Evolutionary conservation across 2,113 vertebrate genomes (phyloP).

Genomic region (Neotoma lepida): DNA sequence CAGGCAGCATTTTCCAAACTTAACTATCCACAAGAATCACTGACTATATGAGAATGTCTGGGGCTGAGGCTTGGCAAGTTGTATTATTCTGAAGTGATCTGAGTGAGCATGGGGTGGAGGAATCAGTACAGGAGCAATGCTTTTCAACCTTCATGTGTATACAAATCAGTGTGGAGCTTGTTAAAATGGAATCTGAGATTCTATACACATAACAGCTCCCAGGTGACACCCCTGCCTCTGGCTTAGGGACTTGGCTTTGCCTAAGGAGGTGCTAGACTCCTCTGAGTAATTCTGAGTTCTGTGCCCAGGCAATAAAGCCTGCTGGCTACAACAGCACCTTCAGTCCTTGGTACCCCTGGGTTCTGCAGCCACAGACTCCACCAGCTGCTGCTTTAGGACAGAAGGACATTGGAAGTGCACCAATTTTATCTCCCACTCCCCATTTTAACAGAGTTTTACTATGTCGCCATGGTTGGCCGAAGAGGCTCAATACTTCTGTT

Average conservation of each 20-base stretch:
- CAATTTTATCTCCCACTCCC: not conserved
- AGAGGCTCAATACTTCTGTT: not conserved
- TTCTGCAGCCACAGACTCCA: not conserved
- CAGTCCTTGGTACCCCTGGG: not conserved
- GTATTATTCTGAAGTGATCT: not conserved
- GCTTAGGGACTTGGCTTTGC: not conserved
- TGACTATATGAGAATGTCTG: not conserved
- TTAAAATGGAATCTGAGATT: not conserved
- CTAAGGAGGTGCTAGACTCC: not conserved
- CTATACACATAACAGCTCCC: not conserved
- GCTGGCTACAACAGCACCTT: not conserved
- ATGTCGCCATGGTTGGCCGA: not conserved
- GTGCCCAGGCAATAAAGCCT: not conserved
- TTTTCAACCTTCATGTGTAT: not conserved
- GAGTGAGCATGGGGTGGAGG: not conserved
- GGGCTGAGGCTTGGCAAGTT: not conserved
- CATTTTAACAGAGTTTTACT: not conserved
- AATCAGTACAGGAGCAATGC: not conserved
- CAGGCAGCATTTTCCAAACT: constrained; percentile 10
- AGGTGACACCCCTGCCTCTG: not conserved
- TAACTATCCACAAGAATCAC: not conserved
- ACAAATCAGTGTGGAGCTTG: not conserved
- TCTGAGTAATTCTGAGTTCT: not conserved
- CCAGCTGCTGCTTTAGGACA: not conserved
- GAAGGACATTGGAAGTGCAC: no score